Base-by-base conservation (phyloP, 1,140 invertebrate genomes). In the Pseudomyrmex dendroicus region DNA sequence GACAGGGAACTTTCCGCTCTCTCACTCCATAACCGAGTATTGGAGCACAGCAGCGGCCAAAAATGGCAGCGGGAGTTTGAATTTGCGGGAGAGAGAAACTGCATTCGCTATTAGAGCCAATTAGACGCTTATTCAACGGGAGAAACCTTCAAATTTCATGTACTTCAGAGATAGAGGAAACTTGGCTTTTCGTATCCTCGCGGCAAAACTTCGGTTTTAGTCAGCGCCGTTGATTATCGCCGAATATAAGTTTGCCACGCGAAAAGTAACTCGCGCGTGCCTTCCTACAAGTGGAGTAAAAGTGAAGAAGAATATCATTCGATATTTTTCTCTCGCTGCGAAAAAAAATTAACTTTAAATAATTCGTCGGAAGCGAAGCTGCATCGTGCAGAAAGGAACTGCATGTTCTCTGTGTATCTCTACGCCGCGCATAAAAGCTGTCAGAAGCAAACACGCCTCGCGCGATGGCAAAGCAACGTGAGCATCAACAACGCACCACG, bases 151-250 rank as follows among this genome's bases (percentile, higher is more conserved):
- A 72, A 78, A 73, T 85, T 84, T 46, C 56, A 44, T 56, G 74
- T 57, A 44, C 72, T 83, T 74, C 48, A 57, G 63, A 35, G 35
- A 35, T 35, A 35, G 35, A 83, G 63, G 76, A 73, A 88, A 84
- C 73, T 88, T 64, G 48, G 22, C 62, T 61, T 73, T 73, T 66
- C 70, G 48, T 67, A 61, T 67, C 73, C 73, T 73, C 22, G 13
- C 54, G 48, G 64, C 72, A 70, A 89, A 87, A 91, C 84, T 91
- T 87, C 64, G 66, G 68, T 84, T 84, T 76, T 82, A 84, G 76
- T 85, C 70, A 70, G 74, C 68, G 73, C 76, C 78, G 67, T 46
- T 78, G 84, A 85, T 90, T 82, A 90, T 89, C 84, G 76, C 63
- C 62, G 61, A 64, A 25, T 35, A 35, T 35, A 57, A 66, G 84